Evolutionary conservation across 2,113 vertebrate species (phyloP).

Genomic region (Apaloderma vittatum): DNA sequence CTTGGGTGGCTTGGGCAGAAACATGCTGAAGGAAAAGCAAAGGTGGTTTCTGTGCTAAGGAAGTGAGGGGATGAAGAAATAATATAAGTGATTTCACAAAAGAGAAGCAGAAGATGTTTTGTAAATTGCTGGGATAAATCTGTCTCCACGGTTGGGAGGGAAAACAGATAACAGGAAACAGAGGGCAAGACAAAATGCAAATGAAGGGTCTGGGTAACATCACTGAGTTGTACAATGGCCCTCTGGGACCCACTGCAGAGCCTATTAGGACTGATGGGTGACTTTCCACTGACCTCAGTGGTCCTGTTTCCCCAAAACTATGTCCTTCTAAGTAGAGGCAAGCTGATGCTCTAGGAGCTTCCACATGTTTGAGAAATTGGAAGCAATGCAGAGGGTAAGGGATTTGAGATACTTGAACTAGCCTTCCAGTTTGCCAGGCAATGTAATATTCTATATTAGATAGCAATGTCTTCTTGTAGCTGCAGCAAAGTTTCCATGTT

Average conservation of each 20-base stretch:
- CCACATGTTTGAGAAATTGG: background rate
- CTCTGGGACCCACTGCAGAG: background rate
- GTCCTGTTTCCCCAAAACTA: background rate
- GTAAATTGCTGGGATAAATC: conserved; percentile 46
- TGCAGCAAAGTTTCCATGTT: background rate
- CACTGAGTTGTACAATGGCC: background rate
- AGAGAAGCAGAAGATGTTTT: conserved; percentile 21
- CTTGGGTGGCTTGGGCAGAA: conserved; percentile 32
- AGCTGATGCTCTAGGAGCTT: background rate
- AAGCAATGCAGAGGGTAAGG: background rate
- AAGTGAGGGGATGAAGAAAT: conserved; percentile 29
- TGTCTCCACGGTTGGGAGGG: background rate
- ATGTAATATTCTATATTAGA: background rate
- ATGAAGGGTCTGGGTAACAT: conserved; percentile 49
- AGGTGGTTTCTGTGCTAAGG: conserved; percentile 34
- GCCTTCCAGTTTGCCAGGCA: background rate
- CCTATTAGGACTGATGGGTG: background rate
- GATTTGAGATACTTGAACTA: background rate
- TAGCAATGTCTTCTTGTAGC: background rate
- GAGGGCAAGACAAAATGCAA: conserved; percentile 57
- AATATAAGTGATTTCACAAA: background rate
- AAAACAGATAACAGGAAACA: conserved; percentile 57
- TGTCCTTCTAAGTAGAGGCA: background rate
- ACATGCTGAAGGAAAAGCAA: conserved; percentile 22
- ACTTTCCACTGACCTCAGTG: conserved; percentile 1